Conservation (phyloP, 2,797 vertebrate species). For the Leptodactylus fallax region DNA sequence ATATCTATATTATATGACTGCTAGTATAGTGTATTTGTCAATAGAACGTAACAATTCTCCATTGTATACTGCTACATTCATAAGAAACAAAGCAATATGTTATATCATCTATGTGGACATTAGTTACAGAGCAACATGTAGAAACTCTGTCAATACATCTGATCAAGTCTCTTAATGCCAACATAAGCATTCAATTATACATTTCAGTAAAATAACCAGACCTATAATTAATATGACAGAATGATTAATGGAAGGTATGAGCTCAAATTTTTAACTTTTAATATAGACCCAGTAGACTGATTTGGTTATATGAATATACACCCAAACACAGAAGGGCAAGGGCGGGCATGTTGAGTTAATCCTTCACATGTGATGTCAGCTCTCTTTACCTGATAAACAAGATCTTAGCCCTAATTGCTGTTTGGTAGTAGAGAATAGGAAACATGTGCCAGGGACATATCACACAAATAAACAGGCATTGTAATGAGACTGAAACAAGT, state of each 20-base stretch:
- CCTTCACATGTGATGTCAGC: conserved; percentile 49
- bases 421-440: neutral
- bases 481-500: neutral
- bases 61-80: neutral
- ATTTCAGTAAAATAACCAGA: neutral
- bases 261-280: conserved; percentile 15
- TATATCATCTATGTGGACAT: neutral
- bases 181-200: neutral
- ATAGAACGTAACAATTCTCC: neutral
- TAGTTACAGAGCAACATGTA: neutral
- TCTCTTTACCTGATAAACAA: conserved; percentile 49
- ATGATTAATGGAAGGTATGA: conserved; percentile 19
- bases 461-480: neutral
- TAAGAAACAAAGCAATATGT: too few relatives aligned
- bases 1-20: too few relatives aligned
- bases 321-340: conserved; percentile 38
- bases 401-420: conserved; percentile 25
- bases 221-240: conserved; percentile 36
- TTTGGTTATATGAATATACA: conserved; percentile 36
- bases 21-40: neutral
- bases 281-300: conserved; percentile 27
- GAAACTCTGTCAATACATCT: neutral
- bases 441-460: conserved; percentile 25
- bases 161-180: neutral
- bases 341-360: conserved; percentile 50